These are phyloP conservation scores for Protobothrops mucrosquamatus DNA, from an alignment of 2,113 vertebrate genomes.

Conservation along the genomic window DNA sequence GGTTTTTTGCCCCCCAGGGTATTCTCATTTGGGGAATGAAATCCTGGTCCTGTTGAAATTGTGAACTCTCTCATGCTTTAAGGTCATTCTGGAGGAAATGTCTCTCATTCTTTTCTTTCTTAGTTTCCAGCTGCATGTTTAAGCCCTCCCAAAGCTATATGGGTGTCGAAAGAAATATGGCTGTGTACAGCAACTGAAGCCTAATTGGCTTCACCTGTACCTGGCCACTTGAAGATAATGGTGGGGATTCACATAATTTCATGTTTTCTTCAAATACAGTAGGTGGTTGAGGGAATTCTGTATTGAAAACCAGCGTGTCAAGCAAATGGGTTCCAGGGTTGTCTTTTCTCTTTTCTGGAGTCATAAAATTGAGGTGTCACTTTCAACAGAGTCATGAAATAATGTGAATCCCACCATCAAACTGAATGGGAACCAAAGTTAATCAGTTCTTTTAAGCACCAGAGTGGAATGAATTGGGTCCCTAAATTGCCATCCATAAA, in stretches of 20 bases:
- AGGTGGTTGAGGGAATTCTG: background rate
- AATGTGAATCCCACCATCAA: background rate
- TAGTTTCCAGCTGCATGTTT: conserved; percentile 30
- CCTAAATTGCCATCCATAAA: background rate
- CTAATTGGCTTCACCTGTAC: background rate
- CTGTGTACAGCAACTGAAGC: background rate
- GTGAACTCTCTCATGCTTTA: conserved; percentile 66
- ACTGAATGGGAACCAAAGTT: background rate
- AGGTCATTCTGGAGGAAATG: conserved; percentile 62
- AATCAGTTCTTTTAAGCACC: background rate
- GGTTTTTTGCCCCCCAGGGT: background rate
- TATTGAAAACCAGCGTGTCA: background rate
- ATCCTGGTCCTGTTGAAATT: conserved; percentile 39
- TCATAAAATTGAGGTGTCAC: background rate
- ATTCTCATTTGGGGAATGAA: conserved; percentile 40
- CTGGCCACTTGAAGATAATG: background rate
- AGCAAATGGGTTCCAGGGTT: too few species aligned
- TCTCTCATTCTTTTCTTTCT: conserved; percentile 53
- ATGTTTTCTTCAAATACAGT: background rate
- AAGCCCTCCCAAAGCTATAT: conserved; percentile 38
- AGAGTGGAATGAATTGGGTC: background rate
- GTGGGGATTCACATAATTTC: background rate
- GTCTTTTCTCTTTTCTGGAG: background rate
- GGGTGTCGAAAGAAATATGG: conserved; percentile 10
- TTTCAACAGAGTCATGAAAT: background rate